These are phyloP conservation scores for Mythimna loreyi DNA, from an alignment of 2,888 invertebrate species.

Conservation along the genomic window DNA sequence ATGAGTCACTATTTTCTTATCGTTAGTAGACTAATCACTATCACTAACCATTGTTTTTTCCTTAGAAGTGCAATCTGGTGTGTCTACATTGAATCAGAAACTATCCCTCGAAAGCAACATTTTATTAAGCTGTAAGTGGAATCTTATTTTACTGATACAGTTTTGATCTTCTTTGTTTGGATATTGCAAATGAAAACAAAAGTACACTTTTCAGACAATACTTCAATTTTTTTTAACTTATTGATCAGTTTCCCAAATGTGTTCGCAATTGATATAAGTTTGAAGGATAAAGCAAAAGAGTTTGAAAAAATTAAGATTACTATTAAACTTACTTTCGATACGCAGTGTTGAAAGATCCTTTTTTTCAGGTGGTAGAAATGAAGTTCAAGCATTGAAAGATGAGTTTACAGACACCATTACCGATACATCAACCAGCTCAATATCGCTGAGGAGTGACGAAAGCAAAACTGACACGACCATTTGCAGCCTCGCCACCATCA, in stretches of 20 bases:
- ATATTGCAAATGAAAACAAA: neutral
- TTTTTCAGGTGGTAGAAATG: slow-evolving; percentile 22
- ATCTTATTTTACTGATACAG: neutral
- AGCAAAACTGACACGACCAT: slow-evolving; percentile 70
- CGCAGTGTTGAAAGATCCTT: neutral
- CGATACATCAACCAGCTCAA: slow-evolving; percentile 29
- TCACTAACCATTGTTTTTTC: neutral
- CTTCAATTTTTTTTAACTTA: no score
- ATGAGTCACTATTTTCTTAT: no score
- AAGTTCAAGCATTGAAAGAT: neutral
- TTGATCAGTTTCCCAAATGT: neutral
- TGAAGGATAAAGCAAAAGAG: neutral
- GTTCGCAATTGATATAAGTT: neutral
- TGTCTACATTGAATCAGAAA: neutral
- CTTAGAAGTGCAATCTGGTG: slow-evolving; percentile 9
- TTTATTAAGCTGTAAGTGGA: slow-evolving; percentile 32
- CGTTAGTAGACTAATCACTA: no score
- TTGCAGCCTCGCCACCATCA: slow-evolving; percentile 68
- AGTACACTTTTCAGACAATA: neutral
- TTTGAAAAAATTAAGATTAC: neutral
- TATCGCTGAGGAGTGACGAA: slow-evolving; percentile 46
- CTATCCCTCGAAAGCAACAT: slow-evolving; percentile 28
- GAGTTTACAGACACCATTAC: slow-evolving; percentile 10
- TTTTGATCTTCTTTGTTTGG: neutral
- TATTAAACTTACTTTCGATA: neutral